Base-by-base conservation (phyloP, 1,140 invertebrate genomes). In the Venturia canescens region DNA sequence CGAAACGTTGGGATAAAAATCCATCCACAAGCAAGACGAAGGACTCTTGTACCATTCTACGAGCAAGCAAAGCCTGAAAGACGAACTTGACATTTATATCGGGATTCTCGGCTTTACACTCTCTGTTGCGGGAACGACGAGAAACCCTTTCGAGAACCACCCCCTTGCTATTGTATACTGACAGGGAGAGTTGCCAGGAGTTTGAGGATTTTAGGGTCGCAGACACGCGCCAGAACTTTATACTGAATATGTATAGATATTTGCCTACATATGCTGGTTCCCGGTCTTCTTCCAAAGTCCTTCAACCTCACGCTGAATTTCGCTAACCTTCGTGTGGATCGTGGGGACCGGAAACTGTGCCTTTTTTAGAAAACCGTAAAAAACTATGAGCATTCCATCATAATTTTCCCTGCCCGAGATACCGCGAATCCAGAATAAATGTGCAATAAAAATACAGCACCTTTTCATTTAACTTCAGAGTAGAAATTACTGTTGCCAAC, bases 71-170 rank as follows among this genome's bases (percentile, higher is more conserved):
- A 91, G 91, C 89, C 86, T 87, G 87, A 89, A 86, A 88, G 86
- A 78, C 89, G 86, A 91, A 91, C 87, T 90, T 90, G 90, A 92
- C 91, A 90, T 92, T 92, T 91, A 89, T 90, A 89, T 89, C 84
- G 89, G 87, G 88, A 92, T 92, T 91, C 90, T 88, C 90, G 90
- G 90, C 89, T 92, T 92, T 92, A 85, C 90, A 90, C 89, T 84
- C 84, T 26, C 75, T 60, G 29, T 53, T 6, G 29, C 16, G 50
- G 53, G 9, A 31, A 53, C 53, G 53, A 84, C 77, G 79, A 6
- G 79, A 82, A 90, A 88, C 88, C 87, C 87, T 89, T 87, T 88
- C 84, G 80, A 60, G 81, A 82, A 80, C 16, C 78, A 50, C 76
- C 67, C 70, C 74, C 67, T 78, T 70, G 48, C 16, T 29, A 44